phyloP scores from a whole-genome alignment of 2,888 invertebrate species.

The Prosapia bicincta region DNA sequence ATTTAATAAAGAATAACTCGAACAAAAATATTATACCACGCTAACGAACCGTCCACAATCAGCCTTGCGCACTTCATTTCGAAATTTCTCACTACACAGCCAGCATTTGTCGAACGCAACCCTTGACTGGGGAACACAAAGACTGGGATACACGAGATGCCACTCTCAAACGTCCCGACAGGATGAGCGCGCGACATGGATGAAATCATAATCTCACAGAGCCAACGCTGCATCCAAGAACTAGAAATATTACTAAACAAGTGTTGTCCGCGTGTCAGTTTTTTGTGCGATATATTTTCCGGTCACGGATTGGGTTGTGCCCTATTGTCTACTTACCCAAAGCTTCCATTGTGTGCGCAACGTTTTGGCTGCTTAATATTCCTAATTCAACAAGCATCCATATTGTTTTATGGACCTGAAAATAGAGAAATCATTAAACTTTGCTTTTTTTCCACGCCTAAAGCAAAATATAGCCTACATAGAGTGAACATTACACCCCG shows the following conservation, averaged over 20 bases:
- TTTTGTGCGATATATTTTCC: not conserved
- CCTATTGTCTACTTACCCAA: conserved; percentile 28
- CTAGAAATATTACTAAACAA: not conserved
- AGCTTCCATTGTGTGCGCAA: conserved; percentile 34
- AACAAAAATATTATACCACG: too few species aligned
- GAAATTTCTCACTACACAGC: not conserved
- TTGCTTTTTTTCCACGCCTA: too few species aligned
- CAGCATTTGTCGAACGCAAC: too few species aligned
- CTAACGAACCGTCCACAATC: too few species aligned
- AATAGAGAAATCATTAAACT: too few species aligned
- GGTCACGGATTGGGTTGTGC: not conserved
- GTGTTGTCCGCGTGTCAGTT: not conserved
- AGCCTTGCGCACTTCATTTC: not conserved
- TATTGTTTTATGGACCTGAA: not conserved
- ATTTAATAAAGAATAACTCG: too few species aligned
- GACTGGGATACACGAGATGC: not conserved
- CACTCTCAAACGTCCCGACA: conserved; percentile 5
- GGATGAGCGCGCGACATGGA: conserved; percentile 13
- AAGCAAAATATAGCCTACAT: too few species aligned
- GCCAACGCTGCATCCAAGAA: not conserved
- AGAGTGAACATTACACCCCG: too few species aligned
- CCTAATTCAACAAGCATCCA: not conserved
- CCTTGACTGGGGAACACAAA: not conserved
- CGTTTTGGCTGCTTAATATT: not conserved
- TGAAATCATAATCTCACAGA: conserved; percentile 17